Conservation (phyloP, 2,113 vertebrate genomes). For the Aspiorhynchus laticeps region DNA sequence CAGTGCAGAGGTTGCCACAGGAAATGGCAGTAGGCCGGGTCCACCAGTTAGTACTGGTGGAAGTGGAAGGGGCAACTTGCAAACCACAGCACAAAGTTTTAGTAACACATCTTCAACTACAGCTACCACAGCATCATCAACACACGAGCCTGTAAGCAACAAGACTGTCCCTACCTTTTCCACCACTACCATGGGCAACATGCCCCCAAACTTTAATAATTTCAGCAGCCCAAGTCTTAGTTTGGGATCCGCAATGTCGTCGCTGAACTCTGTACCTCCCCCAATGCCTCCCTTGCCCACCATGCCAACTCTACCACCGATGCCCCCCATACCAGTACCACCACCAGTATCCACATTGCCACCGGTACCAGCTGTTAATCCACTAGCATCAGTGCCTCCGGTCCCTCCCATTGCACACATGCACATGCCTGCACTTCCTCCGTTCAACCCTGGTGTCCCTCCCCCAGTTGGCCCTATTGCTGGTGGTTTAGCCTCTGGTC, state of each 20-base stretch:
- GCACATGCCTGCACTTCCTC: constrained; percentile 88
- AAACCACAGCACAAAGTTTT: constrained; percentile 88
- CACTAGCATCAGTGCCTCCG: constrained; percentile 87
- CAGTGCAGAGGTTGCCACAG: constrained; percentile 85
- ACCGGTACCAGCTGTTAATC: constrained; percentile 87
- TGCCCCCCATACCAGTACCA: constrained; percentile 89
- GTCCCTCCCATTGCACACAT: constrained; percentile 91
- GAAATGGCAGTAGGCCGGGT: constrained; percentile 84
- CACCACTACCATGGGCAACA: constrained; percentile 80
- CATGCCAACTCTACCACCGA: constrained; percentile 90
- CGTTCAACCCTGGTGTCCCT: constrained; percentile 82
- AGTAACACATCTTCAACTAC: constrained; percentile 82
- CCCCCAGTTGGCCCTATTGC: constrained; percentile 71
- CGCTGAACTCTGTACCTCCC: constrained; percentile 90
- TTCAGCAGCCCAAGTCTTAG: constrained; percentile 89
- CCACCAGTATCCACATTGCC: constrained; percentile 89
- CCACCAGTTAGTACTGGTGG: constrained; percentile 82
- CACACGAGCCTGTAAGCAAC: constrained; percentile 83
- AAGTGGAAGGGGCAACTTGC: constrained; percentile 78
- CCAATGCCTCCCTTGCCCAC: constrained; percentile 91
- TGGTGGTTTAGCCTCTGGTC: constrained; percentile 85
- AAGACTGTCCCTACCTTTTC: constrained; percentile 87
- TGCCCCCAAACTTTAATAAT: constrained; percentile 87
- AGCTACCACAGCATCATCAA: constrained; percentile 84
- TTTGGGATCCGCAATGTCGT: constrained; percentile 80